phyloP scores from a whole-genome alignment of 2,797 vertebrate species.

The Hydrolagus colliei region DNA sequence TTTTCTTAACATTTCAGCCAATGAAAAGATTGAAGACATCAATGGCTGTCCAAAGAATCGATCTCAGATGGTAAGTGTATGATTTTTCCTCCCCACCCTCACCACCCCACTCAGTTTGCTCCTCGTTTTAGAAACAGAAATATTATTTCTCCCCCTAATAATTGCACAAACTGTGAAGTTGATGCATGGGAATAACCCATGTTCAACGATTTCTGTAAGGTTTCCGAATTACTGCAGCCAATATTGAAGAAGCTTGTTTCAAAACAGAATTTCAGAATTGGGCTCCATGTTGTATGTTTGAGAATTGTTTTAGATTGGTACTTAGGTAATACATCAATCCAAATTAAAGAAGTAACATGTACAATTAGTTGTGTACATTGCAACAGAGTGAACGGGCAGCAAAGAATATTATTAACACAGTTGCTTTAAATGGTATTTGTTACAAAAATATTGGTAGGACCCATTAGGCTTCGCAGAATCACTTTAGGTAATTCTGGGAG shows the following conservation, averaged over 20 bases:
- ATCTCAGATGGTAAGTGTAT: conserved; percentile 89
- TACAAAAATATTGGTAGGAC: too few species aligned
- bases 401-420: neutral
- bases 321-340: neutral
- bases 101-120: neutral
- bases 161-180: neutral
- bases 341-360: neutral
- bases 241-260: too few species aligned
- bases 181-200: too few species aligned
- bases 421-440: too few species aligned
- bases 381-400: too few species aligned
- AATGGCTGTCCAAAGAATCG: conserved; percentile 92
- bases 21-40: conserved; percentile 97
- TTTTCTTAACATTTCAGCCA: conserved; percentile 65
- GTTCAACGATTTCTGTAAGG: too few species aligned
- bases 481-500: too few species aligned
- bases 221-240: too few species aligned
- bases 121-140: neutral
- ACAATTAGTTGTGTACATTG: neutral
- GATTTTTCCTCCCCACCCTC: too few species aligned
- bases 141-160: neutral
- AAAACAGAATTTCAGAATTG: too few species aligned
- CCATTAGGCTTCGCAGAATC: too few species aligned
- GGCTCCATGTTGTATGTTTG: neutral
- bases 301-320: neutral